Evolutionary conservation across 1,140 invertebrate genomes (phyloP).

Genomic region (Lordiphosa stackelbergi): DNA sequence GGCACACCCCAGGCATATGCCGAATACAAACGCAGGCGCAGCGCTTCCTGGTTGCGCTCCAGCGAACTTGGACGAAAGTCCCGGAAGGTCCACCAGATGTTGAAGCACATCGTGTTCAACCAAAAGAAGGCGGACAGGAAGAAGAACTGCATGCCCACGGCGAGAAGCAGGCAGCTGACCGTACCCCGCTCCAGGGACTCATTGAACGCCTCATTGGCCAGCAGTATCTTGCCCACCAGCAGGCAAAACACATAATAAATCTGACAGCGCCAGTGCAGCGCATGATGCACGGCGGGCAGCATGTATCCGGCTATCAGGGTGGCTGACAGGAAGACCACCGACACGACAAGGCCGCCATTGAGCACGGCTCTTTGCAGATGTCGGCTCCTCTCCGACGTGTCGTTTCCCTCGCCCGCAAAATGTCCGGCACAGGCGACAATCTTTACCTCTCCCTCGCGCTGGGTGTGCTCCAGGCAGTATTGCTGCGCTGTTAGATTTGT

Average conservation of each 20-base stretch:
- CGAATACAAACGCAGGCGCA: constrained; percentile 85
- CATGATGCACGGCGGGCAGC: constrained; percentile 87
- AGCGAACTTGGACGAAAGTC: constrained; percentile 88
- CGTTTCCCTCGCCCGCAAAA: constrained; percentile 53
- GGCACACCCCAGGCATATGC: constrained; percentile 90
- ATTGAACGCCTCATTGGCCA: constrained; percentile 80
- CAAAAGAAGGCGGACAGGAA: constrained; percentile 96
- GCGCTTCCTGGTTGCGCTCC: constrained; percentile 88
- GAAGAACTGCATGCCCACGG: constrained; percentile 92
- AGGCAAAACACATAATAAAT: constrained; percentile 89
- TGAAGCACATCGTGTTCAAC: constrained; percentile 97
- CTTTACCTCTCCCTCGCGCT: constrained; percentile 74
- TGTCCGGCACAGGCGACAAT: constrained; percentile 83
- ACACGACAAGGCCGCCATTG: constrained; percentile 85
- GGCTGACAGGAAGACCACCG: constrained; percentile 86
- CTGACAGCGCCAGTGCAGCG: constrained; percentile 90
- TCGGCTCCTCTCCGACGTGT: constrained; percentile 37
- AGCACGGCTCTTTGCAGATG: constrained; percentile 84
- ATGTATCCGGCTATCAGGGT: constrained; percentile 86
- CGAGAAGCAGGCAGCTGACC: constrained; percentile 83
- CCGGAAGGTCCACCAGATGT: constrained; percentile 96
- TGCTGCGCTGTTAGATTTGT: constrained; percentile 41
- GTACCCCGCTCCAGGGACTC: constrained; percentile 78
- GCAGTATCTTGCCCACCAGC: constrained; percentile 85
- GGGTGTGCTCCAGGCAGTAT: constrained; percentile 71